Evolutionary conservation across 2,797 vertebrate genomes (phyloP), one percentile per base, ranked within the genome.

Genomic region (Hippoglossus hippoglossus): DNA sequence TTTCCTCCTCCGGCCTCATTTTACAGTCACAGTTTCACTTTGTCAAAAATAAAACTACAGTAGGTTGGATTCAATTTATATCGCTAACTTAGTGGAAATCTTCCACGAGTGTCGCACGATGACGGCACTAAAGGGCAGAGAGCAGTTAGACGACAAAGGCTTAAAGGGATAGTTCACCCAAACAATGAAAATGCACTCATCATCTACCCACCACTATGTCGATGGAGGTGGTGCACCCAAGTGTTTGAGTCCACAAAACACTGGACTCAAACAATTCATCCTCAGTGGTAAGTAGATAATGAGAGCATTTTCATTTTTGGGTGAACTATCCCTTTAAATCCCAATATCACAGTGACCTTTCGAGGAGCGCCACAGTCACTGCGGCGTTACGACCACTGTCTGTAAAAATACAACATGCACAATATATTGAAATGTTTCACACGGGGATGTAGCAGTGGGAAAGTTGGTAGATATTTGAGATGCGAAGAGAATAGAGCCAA

Each of bases 261-360:
- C n/a, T 28, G 26, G 26, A 28, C 26, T 28, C 26, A 28, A 28
- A 28, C 26, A 28, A 28, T 31, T 31, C 28, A 5, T 6, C 28
- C 28, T 31, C 34, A 7, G 28, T 31, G 34, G 34, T 36, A 2
- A 36, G 34, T 12, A 36, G 34, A 12, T 36, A 36, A 36, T 36
- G 0, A 12, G 2, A 12, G 1, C 9, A 11, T 36, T 36, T 11
- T 36, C 34, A 11, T 10, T 28, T 36, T 11, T 36, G 34, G 34
- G 8, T 36, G 34, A 36, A 36, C 34, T 12, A 12, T 11, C 34
- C 34, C 34, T 36, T 36, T 46, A 73, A 82, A 80, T 76, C 68
- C 55, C 61, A 54, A 46, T 67, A 87, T 61, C 80, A 73, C 63
- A 36, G 75, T 91, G 87, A 92, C 88, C 90, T 92, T 92, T 71